Conservation (phyloP, 2,888 invertebrate species). For the Drosophila quinaria region DNA sequence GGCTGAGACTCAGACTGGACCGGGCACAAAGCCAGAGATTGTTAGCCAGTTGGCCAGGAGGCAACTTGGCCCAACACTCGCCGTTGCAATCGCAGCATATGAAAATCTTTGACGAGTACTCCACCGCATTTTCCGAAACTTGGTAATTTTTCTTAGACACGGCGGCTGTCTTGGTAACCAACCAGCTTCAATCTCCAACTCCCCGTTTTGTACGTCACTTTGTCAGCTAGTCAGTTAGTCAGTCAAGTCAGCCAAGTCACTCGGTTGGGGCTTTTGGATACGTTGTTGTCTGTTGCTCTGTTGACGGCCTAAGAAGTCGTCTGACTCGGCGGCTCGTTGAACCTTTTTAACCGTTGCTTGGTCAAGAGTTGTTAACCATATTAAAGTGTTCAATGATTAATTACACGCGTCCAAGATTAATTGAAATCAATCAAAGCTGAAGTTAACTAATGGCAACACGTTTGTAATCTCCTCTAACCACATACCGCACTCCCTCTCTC, state of each 20-base stretch:
- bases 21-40: conserved; percentile 18
- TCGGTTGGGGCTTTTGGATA: conserved; percentile 38
- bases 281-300: conserved; percentile 46
- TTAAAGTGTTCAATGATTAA: conserved; percentile 86
- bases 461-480: conserved; percentile 77
- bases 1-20: conserved; percentile 31
- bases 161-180: conserved; percentile 66
- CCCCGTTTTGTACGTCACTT: conserved; percentile 60
- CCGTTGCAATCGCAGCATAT: conserved; percentile 44
- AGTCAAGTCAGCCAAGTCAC: conserved; percentile 6
- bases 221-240: conserved; percentile 61
- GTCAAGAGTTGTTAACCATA: conserved; percentile 85
- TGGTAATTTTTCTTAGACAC: conserved; percentile 69
- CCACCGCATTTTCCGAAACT: conserved; percentile 79
- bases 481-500: conserved; percentile 9
- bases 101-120: conserved; percentile 69
- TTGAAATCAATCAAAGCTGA: conserved; percentile 86
- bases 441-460: conserved; percentile 86
- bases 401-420: conserved; percentile 86
- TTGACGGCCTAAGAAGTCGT: conserved; percentile 53
- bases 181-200: conserved; percentile 21
- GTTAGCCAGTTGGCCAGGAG: conserved; percentile 45
- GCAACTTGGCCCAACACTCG: conserved; percentile 38
- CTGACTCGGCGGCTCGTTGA: conserved; percentile 68
- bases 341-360: conserved; percentile 85